Evolutionary conservation across 2,888 invertebrate species (phyloP).

Genomic region (Colletes collaris): DNA sequence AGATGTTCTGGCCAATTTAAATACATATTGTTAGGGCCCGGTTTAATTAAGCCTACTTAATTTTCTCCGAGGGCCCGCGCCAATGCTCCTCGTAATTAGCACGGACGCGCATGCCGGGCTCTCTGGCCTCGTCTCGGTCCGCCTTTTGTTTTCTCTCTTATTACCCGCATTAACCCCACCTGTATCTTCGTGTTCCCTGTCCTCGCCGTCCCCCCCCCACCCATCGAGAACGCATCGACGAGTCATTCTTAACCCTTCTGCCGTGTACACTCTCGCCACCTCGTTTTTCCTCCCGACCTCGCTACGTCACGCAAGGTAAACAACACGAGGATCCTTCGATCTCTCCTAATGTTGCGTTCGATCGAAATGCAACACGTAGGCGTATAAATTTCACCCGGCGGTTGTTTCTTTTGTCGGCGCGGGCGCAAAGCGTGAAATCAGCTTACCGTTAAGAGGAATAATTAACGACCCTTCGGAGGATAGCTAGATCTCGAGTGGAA

Average conservation of each 20-base stretch:
- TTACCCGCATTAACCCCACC: slow-evolving; percentile 68
- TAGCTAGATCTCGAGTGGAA: slow-evolving; percentile 59
- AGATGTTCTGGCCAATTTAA: slow-evolving; percentile 73
- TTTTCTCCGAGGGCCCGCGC: slow-evolving; percentile 73
- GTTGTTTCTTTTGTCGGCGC: slow-evolving; percentile 46
- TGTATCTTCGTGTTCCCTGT: slow-evolving; percentile 47
- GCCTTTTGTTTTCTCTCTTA: slow-evolving; percentile 70
- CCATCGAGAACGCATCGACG: slow-evolving; percentile 46
- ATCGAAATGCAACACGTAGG: no score
- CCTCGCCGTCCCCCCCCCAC: slow-evolving; percentile 22
- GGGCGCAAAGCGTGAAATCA: slow-evolving; percentile 49
- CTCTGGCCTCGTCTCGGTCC: slow-evolving; percentile 61
- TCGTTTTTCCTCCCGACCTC: slow-evolving; percentile 19
- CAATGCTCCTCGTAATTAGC: slow-evolving; percentile 79
- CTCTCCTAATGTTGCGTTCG: no score
- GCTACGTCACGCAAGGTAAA: neutral
- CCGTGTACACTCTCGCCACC: slow-evolving; percentile 22
- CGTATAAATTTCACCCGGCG: no score
- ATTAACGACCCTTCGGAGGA: slow-evolving; percentile 63
- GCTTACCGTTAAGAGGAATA: slow-evolving; percentile 50
- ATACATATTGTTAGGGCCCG: slow-evolving; percentile 77
- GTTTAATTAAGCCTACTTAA: slow-evolving; percentile 81
- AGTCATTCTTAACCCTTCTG: slow-evolving; percentile 58
- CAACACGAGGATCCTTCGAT: no score
- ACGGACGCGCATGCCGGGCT: slow-evolving; percentile 75